A percentile compares a stretch with the other conserved stretches of the same genome.
Conservation (phyloP, 64 coral and sea anemone species). For the Anthopleura sola region DNA sequence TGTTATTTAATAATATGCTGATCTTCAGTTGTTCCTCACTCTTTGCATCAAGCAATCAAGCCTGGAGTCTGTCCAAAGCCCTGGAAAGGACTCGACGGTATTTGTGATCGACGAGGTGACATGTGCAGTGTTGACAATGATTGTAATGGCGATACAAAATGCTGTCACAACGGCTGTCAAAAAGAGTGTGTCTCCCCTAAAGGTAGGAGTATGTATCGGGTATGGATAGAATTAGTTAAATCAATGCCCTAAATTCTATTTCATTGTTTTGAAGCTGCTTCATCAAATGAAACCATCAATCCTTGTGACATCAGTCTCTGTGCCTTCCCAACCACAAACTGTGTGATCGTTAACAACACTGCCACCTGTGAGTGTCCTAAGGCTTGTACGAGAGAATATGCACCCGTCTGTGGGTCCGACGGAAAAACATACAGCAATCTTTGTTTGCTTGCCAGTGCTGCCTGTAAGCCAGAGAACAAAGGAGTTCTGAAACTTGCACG, state of each 20-base stretch:
- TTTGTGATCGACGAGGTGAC: constrained; percentile 39
- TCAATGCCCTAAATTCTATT: too few relatives aligned
- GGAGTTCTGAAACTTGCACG: background rate
- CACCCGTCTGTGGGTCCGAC: constrained; percentile 59
- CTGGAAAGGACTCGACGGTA: constrained; percentile 15
- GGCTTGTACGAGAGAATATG: constrained; percentile 27
- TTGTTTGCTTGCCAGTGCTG: constrained; percentile 5
- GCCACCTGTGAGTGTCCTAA: constrained; percentile 39
- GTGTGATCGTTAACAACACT: constrained; percentile 36
- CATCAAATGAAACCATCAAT: background rate
- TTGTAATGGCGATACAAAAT: constrained; percentile 29
- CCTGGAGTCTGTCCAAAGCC: background rate
- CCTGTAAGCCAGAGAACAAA: constrained; percentile 30
- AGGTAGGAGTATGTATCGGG: too few relatives aligned
- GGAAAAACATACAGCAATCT: constrained; percentile 39
- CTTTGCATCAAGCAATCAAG: background rate
- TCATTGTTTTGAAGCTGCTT: too few relatives aligned
- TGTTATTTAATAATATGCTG: too few relatives aligned
- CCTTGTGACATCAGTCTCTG: constrained; percentile 23
- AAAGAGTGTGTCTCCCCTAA: constrained; percentile 34
- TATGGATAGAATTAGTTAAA: too few relatives aligned
- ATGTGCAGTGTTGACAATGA: constrained; percentile 25
- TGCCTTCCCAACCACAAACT: constrained; percentile 14
- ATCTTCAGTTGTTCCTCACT: background rate
- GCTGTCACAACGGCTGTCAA: too few relatives aligned